A percentile compares a stretch with the other conserved stretches of the same genome.
Evolutionary conservation across 2,888 invertebrate species (phyloP).

Genomic region (Hypomecis punctinalis): DNA sequence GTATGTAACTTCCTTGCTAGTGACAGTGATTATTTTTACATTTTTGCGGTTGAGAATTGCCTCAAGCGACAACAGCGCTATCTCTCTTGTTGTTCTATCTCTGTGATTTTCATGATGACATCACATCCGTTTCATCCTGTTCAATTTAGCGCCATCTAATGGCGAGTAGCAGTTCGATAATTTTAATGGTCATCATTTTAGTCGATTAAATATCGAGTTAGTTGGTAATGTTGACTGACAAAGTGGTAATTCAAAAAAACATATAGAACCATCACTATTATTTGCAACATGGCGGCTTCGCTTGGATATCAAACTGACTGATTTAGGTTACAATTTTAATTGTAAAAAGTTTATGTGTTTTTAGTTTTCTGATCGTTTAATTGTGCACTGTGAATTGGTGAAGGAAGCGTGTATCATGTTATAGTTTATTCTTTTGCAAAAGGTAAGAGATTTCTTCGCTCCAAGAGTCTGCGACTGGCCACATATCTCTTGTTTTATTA

Average conservation of each 20-base stretch:
- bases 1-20: no score
- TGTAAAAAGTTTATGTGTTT: slow-evolving; percentile 54
- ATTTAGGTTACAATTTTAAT: slow-evolving; percentile 67
- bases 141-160: slow-evolving; percentile 19
- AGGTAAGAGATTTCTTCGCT: slow-evolving; percentile 63
- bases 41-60: no score
- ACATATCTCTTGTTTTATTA: slow-evolving; percentile 40
- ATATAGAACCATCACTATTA: slow-evolving; percentile 12
- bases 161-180: slow-evolving; percentile 12
- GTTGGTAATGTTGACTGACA: slow-evolving; percentile 4
- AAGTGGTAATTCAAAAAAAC: not conserved
- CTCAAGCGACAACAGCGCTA: no score
- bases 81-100: no score
- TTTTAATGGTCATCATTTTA: not conserved
- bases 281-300: slow-evolving; percentile 56
- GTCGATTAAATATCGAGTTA: slow-evolving; percentile 5
- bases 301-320: slow-evolving; percentile 54
- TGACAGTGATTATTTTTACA: no score
- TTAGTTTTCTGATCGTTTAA: slow-evolving; percentile 51
- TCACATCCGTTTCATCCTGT: not conserved
- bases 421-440: slow-evolving; percentile 63
- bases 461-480: slow-evolving; percentile 45
- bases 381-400: slow-evolving; percentile 61
- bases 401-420: slow-evolving; percentile 69
- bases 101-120: no score